Conservation (phyloP, 1,140 invertebrate species). For the Lordiphosa clarofinis region DNA sequence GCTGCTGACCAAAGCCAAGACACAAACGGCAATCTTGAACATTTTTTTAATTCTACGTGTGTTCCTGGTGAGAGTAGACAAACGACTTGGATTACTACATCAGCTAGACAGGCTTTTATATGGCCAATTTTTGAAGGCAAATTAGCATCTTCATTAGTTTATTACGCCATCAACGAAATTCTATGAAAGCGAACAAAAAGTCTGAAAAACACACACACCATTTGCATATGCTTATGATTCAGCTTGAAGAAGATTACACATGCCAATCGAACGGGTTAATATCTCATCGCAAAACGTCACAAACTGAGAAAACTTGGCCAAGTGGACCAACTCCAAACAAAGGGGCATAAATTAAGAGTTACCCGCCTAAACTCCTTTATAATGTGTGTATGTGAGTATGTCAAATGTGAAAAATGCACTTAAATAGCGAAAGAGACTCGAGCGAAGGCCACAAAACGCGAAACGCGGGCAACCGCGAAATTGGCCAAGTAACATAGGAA, state of each 20-base stretch:
- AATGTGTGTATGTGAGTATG: too few relatives aligned
- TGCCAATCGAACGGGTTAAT: conserved; percentile 26
- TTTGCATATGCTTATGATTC: conserved; percentile 64
- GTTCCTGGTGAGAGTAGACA: conserved; percentile 27
- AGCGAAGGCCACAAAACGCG: conserved; percentile 26
- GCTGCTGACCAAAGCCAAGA: conserved; percentile 38
- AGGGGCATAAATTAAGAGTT: conserved; percentile 67
- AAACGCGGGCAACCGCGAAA: conserved; percentile 54
- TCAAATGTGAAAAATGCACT: conserved; percentile 56
- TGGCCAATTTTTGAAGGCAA: conserved; percentile 25
- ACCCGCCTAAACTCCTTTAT: too few relatives aligned
- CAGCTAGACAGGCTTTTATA: conserved; percentile 49
- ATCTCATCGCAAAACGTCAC: conserved; percentile 38
- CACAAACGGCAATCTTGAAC: conserved; percentile 51
- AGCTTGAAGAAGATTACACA: conserved; percentile 4
- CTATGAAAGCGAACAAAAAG: conserved; percentile 57
- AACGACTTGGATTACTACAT: conserved; percentile 47
- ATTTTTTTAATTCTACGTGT: conserved; percentile 35
- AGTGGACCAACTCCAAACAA: conserved; percentile 21
- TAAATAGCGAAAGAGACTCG: conserved; percentile 10
- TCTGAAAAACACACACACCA: conserved; percentile 60
- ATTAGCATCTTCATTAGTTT: conserved; percentile 59
- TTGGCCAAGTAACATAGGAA: conserved; percentile 51
- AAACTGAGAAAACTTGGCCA: conserved; percentile 23
- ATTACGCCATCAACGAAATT: conserved; percentile 57